phyloP scores from a whole-genome alignment of 1,140 invertebrate genomes.

The Heliconius congener region DNA sequence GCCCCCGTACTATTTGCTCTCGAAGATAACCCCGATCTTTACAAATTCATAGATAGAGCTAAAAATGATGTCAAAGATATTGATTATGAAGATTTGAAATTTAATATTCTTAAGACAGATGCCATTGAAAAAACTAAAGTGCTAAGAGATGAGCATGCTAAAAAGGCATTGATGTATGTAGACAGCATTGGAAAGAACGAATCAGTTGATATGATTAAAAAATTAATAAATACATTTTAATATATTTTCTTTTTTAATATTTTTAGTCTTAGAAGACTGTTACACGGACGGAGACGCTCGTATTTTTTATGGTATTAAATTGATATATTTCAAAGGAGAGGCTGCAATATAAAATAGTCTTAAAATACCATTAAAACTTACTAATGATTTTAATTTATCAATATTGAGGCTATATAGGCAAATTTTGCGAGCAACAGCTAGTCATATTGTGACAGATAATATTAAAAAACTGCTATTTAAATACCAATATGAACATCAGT shows the following conservation, averaged over 20 bases:
- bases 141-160: slow-evolving; percentile 68
- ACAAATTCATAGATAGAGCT: slow-evolving; percentile 86
- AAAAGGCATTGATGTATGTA: slow-evolving; percentile 64
- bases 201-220: slow-evolving; percentile 72
- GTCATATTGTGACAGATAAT: neutral
- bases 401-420: neutral
- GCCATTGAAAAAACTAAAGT: slow-evolving; percentile 68
- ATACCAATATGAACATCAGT: no score
- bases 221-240: slow-evolving; percentile 68
- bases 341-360: no score
- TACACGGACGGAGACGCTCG: neutral
- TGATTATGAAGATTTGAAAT: slow-evolving; percentile 86
- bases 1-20: slow-evolving; percentile 91
- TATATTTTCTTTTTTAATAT: neutral
- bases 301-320: neutral
- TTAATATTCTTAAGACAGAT: slow-evolving; percentile 85
- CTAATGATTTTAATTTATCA: neutral
- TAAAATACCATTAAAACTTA: neutral
- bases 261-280: neutral
- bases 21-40: slow-evolving; percentile 85
- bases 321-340: neutral
- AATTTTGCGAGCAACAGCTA: neutral
- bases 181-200: slow-evolving; percentile 69
- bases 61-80: slow-evolving; percentile 85
- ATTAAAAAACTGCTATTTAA: neutral